These are phyloP conservation scores for Malurus splendens DNA, from an alignment of 2,797 vertebrate species.

Conservation along the genomic window DNA sequence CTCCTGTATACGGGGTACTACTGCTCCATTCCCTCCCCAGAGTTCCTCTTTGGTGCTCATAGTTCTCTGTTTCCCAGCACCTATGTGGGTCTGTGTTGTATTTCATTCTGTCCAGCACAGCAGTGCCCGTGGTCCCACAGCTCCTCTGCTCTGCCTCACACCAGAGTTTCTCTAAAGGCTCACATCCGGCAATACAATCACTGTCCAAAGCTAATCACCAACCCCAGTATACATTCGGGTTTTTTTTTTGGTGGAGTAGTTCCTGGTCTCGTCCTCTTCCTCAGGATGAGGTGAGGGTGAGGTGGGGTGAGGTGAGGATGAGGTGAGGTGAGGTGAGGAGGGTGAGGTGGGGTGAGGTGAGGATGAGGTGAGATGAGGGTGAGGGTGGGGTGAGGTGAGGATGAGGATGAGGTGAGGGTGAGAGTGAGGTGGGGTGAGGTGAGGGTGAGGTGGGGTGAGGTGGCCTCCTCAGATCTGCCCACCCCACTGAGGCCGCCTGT, in stretches of 20 bases:
- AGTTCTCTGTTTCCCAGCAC: accelerated
- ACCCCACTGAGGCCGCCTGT: accelerated
- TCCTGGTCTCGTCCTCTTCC: accelerated
- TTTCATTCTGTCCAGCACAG: accelerated
- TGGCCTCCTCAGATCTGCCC: neutral
- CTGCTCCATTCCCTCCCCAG: accelerated
- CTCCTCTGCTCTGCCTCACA: neutral
- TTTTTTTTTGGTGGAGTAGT: too few species aligned
- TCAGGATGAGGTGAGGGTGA: too few species aligned
- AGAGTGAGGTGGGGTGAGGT: too few species aligned
- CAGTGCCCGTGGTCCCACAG: neutral
- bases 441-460: too few species aligned
- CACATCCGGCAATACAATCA: accelerated
- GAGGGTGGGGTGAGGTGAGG: too few species aligned
- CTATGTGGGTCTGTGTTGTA: accelerated
- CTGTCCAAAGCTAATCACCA: neutral
- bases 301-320: too few species aligned
- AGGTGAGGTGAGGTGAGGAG: too few species aligned
- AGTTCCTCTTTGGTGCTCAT: neutral
- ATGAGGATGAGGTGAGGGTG: too few species aligned
- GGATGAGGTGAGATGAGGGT: too few species aligned
- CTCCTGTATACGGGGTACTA: accelerated
- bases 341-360: too few species aligned
- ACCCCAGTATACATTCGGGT: accelerated
- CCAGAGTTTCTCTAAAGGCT: accelerated